Evolutionary conservation across 2,888 invertebrate genomes (phyloP).

Genomic region (Marasmarcha lunaedactyla): DNA sequence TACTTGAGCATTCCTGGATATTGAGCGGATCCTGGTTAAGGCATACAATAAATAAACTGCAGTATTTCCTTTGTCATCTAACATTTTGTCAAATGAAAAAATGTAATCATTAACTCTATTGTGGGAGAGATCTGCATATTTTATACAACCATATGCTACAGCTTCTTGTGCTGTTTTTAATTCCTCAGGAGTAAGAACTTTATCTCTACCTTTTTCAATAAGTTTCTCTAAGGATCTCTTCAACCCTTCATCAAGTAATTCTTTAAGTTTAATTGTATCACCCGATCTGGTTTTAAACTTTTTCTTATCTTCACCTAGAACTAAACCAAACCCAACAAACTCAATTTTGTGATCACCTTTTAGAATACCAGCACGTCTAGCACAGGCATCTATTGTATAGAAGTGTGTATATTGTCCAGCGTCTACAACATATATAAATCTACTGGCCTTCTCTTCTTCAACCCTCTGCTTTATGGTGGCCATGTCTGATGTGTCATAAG

Average conservation of each 20-base stretch:
- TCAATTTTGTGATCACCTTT: slow-evolving; percentile 77
- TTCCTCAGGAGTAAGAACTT: slow-evolving; percentile 84
- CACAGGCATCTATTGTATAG: slow-evolving; percentile 81
- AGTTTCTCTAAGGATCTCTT: slow-evolving; percentile 85
- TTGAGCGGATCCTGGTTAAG: slow-evolving; percentile 92
- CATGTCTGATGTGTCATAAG: slow-evolving; percentile 98
- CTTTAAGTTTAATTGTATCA: slow-evolving; percentile 89
- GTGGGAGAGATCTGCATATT: slow-evolving; percentile 96
- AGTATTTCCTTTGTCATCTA: slow-evolving; percentile 98
- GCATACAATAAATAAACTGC: slow-evolving; percentile 97
- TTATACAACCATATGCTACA: slow-evolving; percentile 97
- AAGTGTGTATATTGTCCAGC: slow-evolving; percentile 87
- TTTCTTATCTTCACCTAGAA: slow-evolving; percentile 97
- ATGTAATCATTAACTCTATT: slow-evolving; percentile 95
- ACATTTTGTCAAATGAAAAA: slow-evolving; percentile 99
- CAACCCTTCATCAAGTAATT: slow-evolving; percentile 92
- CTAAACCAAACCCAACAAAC: slow-evolving; percentile 96
- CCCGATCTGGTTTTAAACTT: slow-evolving; percentile 99
- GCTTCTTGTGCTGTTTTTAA: slow-evolving; percentile 87
- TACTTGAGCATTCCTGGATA: slow-evolving; percentile 83
- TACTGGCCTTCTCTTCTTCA: slow-evolving; percentile 86
- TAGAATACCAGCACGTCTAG: slow-evolving; percentile 80
- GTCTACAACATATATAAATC: slow-evolving; percentile 95
- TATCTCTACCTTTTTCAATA: slow-evolving; percentile 87
- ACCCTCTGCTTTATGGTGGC: slow-evolving; percentile 89